Evolutionary conservation across 2,888 invertebrate species (phyloP).

Genomic region (Psylliodes chrysocephalus): DNA sequence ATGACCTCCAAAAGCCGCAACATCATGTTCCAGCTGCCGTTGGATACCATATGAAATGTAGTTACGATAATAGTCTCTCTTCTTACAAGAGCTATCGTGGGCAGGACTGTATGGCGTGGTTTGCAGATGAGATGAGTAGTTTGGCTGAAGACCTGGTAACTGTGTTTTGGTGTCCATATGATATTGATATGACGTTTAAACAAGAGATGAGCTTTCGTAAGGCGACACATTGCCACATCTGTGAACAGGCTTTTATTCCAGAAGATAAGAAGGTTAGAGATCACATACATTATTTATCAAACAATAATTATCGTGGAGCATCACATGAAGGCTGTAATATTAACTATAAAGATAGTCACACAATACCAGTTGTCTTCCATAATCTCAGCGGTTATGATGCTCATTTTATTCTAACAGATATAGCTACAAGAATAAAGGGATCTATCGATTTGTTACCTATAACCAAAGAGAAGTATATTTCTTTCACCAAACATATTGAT

Average conservation of each 20-base stretch:
- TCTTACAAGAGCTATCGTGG: conserved; percentile 14
- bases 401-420: conserved; percentile 47
- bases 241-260: conserved; percentile 10
- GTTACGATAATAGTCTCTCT: conserved; percentile 30
- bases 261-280: conserved; percentile 26
- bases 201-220: conserved; percentile 18
- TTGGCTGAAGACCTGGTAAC: conserved; percentile 15
- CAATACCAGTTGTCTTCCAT: conserved; percentile 49
- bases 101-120: conserved; percentile 24
- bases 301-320: conserved; percentile 28
- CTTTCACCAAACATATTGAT: too few relatives aligned
- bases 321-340: conserved; percentile 48
- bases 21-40: conserved; percentile 43
- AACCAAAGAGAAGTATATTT: conserved; percentile 48
- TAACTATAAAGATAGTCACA: conserved; percentile 40
- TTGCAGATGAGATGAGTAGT: conserved; percentile 19
- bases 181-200: conserved; percentile 15
- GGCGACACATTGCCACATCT: conserved; percentile 29
- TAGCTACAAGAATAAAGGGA: conserved; percentile 43
- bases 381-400: conserved; percentile 50
- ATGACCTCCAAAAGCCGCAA: conserved; percentile 16
- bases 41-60: conserved; percentile 47
- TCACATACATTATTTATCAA: conserved; percentile 31
- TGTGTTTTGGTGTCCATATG: conserved; percentile 17
- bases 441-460: conserved; percentile 44